These are phyloP conservation scores for Crenuchus spilurus DNA, from an alignment of 2,797 vertebrate genomes.

Conservation along the genomic window DNA sequence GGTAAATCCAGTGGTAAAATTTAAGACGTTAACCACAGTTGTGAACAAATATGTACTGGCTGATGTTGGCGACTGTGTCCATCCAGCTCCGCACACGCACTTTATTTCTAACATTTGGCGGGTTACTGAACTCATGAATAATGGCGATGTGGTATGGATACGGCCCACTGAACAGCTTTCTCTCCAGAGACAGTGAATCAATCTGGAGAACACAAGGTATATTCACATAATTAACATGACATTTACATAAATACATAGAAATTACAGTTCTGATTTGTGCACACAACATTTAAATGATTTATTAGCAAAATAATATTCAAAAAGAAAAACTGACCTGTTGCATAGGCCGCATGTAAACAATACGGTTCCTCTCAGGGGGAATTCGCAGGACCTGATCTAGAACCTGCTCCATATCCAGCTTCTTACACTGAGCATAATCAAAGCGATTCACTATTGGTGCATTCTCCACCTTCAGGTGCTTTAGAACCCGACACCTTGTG, in stretches of 20 bases:
- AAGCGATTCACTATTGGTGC: constrained; percentile 95
- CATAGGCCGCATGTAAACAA: constrained; percentile 98
- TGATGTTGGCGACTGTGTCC: constrained; percentile 98
- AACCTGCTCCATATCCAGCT: constrained; percentile 97
- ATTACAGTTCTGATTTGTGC: too few relatives aligned
- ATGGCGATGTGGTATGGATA: constrained; percentile 97
- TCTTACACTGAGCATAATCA: constrained; percentile 97
- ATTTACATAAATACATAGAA: not conserved
- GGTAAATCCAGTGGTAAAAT: too few relatives aligned
- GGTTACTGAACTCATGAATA: constrained; percentile 97
- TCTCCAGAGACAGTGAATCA: constrained; percentile 90
- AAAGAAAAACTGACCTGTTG: constrained; percentile 94
- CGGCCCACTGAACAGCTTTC: constrained; percentile 93
- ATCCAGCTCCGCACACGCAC: constrained; percentile 98
- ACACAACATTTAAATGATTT: too few relatives aligned
- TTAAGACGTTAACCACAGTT: not conserved
- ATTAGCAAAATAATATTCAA: too few relatives aligned
- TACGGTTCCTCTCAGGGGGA: constrained; percentile 95
- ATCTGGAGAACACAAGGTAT: constrained; percentile 78
- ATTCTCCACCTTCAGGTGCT: constrained; percentile 90
- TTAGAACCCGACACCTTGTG: constrained; percentile 93
- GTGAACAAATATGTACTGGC: constrained; percentile 82
- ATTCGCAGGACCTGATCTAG: constrained; percentile 95
- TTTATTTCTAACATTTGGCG: constrained; percentile 96
- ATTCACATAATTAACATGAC: too few relatives aligned